Evolutionary conservation across 2,113 vertebrate species (phyloP), one percentile per base, ranked within the genome.

Genomic region (Clarias macrocephalus): DNA sequence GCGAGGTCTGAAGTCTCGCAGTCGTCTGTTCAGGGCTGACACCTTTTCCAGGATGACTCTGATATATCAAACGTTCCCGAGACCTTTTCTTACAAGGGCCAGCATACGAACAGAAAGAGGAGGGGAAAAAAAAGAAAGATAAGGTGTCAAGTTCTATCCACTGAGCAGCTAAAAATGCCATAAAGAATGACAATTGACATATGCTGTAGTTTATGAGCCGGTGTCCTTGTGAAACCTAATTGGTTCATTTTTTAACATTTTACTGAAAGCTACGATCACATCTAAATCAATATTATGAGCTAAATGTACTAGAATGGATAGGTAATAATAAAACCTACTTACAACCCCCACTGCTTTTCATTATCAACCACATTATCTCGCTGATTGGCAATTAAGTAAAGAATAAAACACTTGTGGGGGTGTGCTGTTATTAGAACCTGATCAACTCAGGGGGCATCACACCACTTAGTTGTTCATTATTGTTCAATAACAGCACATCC

Each of bases 1-100:
- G 73, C 23, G 76, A 93, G 85, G 59, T 84, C 84, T 88, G 86
- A 90, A 48, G 48, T 48, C 86, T 91, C 87, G 88, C 77, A 85
- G 83, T 80, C 72, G 56, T 77, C 88, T 83, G 65, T 83, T 88
- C 82, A 18, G 81, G 28, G 30, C 81, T 62, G 82, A 90, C 82
- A 85, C 25, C 21, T 62, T 81, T 81, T 62, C 57, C 52, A 80
- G 81, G 21, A 80, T 68, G 54, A 59, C 42, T 30, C 72, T 68
- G 80, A 73, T 86, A 84, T 81, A 82, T 83, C 86, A 48, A 72
- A 42, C 77, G 30, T 80, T 8, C 52, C 37, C 11, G 56, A 85
- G 82, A 72, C 80, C 79, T 85, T 88, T 83, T 72, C 77, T 75
- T 23, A 68, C 56, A 83, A 80, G 80, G 25, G 23, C 30, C 56